Percentiles rank a stretch among this genome's conserved stretches.
Conservation (phyloP, 2,888 invertebrate species). For the Anorthoa munda region DNA sequence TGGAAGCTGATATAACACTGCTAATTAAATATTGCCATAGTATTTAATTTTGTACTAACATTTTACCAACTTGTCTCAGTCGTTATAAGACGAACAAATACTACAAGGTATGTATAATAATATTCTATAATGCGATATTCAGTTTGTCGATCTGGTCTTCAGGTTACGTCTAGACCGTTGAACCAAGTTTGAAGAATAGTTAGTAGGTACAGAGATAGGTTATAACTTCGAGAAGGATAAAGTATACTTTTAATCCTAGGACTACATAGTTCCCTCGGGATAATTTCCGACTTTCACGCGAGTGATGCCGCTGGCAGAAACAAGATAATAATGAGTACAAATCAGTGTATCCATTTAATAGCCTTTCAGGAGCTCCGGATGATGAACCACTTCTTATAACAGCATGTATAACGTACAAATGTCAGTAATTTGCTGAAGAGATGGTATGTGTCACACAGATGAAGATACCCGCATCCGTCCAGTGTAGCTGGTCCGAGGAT, state of each 20-base stretch:
- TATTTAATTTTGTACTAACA: background rate
- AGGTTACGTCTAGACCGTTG: too few relatives aligned
- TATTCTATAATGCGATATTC: too few relatives aligned
- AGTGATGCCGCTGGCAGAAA: too few relatives aligned
- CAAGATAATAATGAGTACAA: background rate
- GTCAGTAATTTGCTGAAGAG: conserved; percentile 3
- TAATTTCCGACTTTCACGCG: too few relatives aligned
- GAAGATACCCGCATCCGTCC: conserved; percentile 13
- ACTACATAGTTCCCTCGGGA: too few relatives aligned
- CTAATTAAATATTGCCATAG: background rate
- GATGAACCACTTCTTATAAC: background rate
- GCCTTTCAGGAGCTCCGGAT: background rate
- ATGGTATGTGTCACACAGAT: background rate
- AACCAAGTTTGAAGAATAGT: too few relatives aligned
- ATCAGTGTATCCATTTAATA: background rate
- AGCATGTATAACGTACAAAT: background rate
- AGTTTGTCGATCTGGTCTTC: too few relatives aligned
- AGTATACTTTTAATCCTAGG: too few relatives aligned
- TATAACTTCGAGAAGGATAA: too few relatives aligned
- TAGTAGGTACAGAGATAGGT: too few relatives aligned
- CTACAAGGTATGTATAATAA: too few relatives aligned
- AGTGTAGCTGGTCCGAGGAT: background rate
- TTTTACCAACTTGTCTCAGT: background rate
- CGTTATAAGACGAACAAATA: too few relatives aligned
- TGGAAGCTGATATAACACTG: conserved; percentile 27